Evolutionary conservation across 2,113 vertebrate species (phyloP).

Genomic region (Rhombomys opimus): DNA sequence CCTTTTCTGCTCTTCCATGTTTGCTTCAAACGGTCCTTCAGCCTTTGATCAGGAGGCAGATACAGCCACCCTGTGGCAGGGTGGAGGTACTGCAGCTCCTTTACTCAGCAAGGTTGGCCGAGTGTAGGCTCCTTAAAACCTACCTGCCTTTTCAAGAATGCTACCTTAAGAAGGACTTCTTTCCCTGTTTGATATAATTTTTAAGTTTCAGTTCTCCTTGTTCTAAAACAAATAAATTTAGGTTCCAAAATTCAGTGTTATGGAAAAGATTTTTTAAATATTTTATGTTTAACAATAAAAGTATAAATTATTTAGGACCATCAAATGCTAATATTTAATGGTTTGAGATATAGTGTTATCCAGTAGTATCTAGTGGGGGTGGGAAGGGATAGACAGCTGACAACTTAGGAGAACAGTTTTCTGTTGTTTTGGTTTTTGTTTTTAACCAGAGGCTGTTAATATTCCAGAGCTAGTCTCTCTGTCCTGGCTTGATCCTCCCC

Average conservation of each 20-base stretch:
- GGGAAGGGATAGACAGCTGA: background rate
- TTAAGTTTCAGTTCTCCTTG: background rate
- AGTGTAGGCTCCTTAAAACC: background rate
- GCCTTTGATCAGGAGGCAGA: background rate
- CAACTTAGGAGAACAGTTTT: background rate
- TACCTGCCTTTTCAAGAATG: background rate
- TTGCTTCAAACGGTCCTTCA: background rate
- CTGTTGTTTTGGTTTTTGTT: background rate
- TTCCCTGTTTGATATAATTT: background rate
- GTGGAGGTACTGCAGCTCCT: conserved; percentile 44
- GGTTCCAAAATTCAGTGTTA: background rate
- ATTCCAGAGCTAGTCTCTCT: background rate
- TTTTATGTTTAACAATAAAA: background rate
- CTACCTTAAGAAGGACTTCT: background rate
- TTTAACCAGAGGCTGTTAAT: background rate
- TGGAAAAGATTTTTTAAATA: background rate
- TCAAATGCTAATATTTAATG: background rate
- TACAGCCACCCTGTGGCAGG: conserved; percentile 73
- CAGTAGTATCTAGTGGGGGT: background rate
- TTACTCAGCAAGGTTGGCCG: background rate
- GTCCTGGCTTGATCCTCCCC: background rate
- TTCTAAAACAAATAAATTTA: background rate
- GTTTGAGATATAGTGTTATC: background rate
- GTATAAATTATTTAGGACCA: conserved; percentile 25
- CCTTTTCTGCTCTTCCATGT: rapidly evolving